Percentiles rank a stretch among this genome's conserved stretches.
These are phyloP conservation scores for Rhagoletis zephyria DNA, from an alignment of 1,140 invertebrate species.

Conservation along the genomic window DNA sequence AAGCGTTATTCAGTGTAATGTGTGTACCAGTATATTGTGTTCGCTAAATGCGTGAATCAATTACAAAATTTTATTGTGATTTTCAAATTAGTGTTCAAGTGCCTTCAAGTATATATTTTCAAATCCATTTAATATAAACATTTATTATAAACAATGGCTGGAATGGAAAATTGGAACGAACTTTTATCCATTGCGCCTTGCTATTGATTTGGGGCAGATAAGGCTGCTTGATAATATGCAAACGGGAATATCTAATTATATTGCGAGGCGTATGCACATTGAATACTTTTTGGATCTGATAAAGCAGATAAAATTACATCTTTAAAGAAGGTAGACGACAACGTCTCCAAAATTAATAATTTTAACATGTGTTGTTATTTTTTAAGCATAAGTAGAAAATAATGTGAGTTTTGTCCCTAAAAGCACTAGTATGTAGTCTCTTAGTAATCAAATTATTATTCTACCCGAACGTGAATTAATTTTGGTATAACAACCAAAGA, in stretches of 20 bases:
- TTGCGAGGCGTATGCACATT: background rate
- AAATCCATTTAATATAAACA: background rate
- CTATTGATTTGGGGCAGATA: constrained; percentile 32
- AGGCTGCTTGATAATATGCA: background rate
- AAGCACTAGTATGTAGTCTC: too few species aligned
- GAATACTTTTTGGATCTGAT: background rate
- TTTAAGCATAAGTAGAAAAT: too few species aligned
- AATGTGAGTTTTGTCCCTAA: too few species aligned
- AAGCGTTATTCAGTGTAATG: background rate
- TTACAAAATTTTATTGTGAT: constrained; percentile 9
- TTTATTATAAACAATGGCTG: background rate
- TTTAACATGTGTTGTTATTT: too few species aligned
- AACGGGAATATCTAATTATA: background rate
- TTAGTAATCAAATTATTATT: too few species aligned
- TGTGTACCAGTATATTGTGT: background rate
- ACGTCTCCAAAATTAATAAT: too few species aligned
- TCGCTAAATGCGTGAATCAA: background rate
- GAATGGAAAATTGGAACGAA: background rate
- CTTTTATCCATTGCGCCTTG: background rate
- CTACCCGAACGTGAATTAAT: too few species aligned
- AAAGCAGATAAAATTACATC: too few species aligned
- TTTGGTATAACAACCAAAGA: too few species aligned
- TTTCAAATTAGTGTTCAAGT: background rate
- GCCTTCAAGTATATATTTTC: too few species aligned
- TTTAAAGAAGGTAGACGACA: too few species aligned